Conservation (phyloP, 2,113 vertebrate species). For the Corythoichthys haematopterus region DNA sequence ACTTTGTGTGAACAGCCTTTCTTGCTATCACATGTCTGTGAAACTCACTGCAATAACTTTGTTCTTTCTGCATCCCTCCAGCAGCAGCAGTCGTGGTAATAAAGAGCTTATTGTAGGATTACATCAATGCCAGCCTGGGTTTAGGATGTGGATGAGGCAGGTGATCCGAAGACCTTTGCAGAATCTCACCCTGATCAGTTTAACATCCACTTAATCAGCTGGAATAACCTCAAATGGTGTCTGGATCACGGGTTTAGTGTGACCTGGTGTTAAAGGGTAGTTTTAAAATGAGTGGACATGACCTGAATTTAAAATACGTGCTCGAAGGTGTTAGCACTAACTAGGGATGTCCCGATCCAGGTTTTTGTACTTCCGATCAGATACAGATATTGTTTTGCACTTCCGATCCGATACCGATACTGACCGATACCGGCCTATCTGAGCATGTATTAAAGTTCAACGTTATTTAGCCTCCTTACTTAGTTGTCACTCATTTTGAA, state of each 20-base stretch:
- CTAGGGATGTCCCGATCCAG: too few species aligned
- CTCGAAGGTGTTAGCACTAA: not conserved
- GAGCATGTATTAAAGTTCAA: too few species aligned
- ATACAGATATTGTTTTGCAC: too few species aligned
- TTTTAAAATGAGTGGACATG: not conserved
- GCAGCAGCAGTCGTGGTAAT: conserved; percentile 14
- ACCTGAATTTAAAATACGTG: not conserved
- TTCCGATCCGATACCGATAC: too few species aligned
- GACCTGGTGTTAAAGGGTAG: conserved; percentile 18
- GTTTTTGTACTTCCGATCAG: too few species aligned
- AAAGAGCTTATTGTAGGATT: conserved; percentile 28
- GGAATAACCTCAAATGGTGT: conserved; percentile 1
- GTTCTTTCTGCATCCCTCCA: conserved; percentile 1
- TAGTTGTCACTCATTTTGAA: too few species aligned
- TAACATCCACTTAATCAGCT: conserved; percentile 22
- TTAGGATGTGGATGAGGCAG: conserved; percentile 27
- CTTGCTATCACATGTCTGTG: not conserved
- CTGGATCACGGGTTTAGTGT: not conserved
- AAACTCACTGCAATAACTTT: not conserved
- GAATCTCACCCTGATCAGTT: conserved; percentile 24
- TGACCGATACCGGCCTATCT: too few species aligned
- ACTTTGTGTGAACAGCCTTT: not conserved
- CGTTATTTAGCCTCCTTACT: too few species aligned
- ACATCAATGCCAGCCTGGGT: conserved; percentile 9
- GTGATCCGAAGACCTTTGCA: conserved; percentile 29